phyloP scores from a whole-genome alignment of 2,797 vertebrate genomes.

The Crenichthys baileyi region DNA sequence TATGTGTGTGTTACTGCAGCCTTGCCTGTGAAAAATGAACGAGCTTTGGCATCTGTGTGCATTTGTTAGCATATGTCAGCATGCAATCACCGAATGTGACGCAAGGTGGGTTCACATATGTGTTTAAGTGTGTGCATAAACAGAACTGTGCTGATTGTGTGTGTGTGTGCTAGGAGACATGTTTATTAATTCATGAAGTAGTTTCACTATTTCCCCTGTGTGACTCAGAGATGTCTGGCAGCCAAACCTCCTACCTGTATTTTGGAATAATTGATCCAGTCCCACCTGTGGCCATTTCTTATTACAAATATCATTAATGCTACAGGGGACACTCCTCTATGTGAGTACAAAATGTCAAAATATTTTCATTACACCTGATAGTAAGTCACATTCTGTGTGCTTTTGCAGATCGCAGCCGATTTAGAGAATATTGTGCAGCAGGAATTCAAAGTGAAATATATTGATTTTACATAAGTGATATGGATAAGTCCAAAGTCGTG shows the following conservation, averaged over 20 bases:
- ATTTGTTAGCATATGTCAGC: slow-evolving; percentile 3
- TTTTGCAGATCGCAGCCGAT: not conserved
- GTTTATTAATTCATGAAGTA: slow-evolving; percentile 68
- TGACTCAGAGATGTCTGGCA: slow-evolving; percentile 67
- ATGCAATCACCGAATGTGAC: slow-evolving; percentile 5
- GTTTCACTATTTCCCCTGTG: slow-evolving; percentile 59
- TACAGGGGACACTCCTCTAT: slow-evolving; percentile 23
- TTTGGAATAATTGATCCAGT: slow-evolving; percentile 68
- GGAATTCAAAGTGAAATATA: not conserved
- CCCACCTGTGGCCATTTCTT: slow-evolving; percentile 48
- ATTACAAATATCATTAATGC: slow-evolving; percentile 52
- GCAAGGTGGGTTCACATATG: not conserved
- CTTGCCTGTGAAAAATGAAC: slow-evolving; percentile 3
- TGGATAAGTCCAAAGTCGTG: not conserved
- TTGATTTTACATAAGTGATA: not conserved
- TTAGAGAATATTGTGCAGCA: not conserved
- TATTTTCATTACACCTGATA: not conserved
- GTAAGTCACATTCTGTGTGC: not conserved
- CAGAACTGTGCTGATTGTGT: slow-evolving; percentile 19
- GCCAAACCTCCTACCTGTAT: slow-evolving; percentile 70
- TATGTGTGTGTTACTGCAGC: not conserved
- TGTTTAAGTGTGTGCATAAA: slow-evolving; percentile 12
- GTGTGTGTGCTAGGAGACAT: slow-evolving; percentile 44
- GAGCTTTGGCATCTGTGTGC: not conserved
- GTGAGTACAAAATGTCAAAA: not conserved